These are phyloP conservation scores for Drosophila mercatorum DNA, from an alignment of 2,888 invertebrate species.

Conservation along the genomic window DNA sequence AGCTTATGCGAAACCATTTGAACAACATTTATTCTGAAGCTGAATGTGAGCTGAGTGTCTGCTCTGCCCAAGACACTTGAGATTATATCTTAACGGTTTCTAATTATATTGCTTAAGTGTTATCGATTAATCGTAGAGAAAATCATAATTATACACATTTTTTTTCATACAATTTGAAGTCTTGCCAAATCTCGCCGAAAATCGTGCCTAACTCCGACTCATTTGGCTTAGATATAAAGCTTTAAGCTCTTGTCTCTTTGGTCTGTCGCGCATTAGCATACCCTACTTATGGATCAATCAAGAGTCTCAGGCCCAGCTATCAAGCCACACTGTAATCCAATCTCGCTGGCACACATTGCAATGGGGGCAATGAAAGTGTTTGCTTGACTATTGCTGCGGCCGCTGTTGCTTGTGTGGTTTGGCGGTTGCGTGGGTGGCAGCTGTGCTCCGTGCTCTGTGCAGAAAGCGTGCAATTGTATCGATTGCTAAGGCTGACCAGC, in stretches of 20 bases:
- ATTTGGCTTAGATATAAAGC: slow-evolving; percentile 3
- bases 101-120: not conserved
- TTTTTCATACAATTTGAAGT: not conserved
- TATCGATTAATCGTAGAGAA: not conserved
- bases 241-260: not conserved
- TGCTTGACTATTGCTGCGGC: slow-evolving; percentile 15
- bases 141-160: not conserved
- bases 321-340: slow-evolving; percentile 33
- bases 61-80: not conserved
- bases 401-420: slow-evolving; percentile 29
- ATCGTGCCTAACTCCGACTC: slow-evolving; percentile 16
- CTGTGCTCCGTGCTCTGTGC: slow-evolving; percentile 23
- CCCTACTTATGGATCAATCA: slow-evolving; percentile 38
- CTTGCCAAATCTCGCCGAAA: not conserved
- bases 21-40: slow-evolving; percentile 26
- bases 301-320: slow-evolving; percentile 22
- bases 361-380: slow-evolving; percentile 57
- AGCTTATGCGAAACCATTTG: slow-evolving; percentile 29
- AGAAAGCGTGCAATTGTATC: slow-evolving; percentile 60
- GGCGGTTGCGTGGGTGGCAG: slow-evolving; percentile 20
- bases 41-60: slow-evolving; percentile 16
- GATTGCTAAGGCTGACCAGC: slow-evolving; percentile 14
- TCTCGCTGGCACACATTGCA: slow-evolving; percentile 43
- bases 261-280: slow-evolving; percentile 13
- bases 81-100: slow-evolving; percentile 6